These are phyloP conservation scores for Sardina pilchardus DNA, from an alignment of 2,113 vertebrate genomes.

Conservation along the genomic window DNA sequence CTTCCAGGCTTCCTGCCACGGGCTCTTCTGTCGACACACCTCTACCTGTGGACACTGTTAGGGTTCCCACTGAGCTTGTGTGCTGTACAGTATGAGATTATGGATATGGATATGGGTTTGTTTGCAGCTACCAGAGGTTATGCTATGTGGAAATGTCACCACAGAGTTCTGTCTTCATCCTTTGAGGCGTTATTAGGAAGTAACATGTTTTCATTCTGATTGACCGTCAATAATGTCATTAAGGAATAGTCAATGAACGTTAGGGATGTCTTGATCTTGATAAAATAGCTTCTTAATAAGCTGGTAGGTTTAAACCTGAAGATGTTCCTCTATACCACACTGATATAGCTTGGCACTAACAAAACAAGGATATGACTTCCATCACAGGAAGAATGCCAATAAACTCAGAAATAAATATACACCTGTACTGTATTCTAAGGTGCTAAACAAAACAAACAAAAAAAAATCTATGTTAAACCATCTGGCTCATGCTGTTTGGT, in stretches of 20 bases:
- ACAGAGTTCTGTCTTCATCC: background rate
- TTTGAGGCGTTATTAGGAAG: no score
- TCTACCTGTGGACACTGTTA: background rate
- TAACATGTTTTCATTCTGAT: no score
- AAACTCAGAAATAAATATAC: no score
- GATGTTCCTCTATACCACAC: background rate
- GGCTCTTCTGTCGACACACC: background rate
- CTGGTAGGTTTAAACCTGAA: background rate
- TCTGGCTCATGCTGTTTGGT: background rate
- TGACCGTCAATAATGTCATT: background rate
- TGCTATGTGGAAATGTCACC: background rate
- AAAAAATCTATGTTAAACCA: background rate
- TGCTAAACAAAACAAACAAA: background rate
- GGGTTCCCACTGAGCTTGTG: background rate
- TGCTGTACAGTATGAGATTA: background rate
- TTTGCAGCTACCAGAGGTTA: background rate
- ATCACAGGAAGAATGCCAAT: background rate
- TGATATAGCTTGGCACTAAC: no score
- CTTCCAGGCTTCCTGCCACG: background rate
- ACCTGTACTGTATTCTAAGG: no score
- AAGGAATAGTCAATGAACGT: background rate
- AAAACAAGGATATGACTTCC: background rate
- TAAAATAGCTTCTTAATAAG: background rate
- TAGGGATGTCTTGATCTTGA: background rate
- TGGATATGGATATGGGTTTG: background rate